These are phyloP conservation scores for Xestia rhomboidea DNA, from an alignment of 2,888 invertebrate genomes.

Conservation along the genomic window DNA sequence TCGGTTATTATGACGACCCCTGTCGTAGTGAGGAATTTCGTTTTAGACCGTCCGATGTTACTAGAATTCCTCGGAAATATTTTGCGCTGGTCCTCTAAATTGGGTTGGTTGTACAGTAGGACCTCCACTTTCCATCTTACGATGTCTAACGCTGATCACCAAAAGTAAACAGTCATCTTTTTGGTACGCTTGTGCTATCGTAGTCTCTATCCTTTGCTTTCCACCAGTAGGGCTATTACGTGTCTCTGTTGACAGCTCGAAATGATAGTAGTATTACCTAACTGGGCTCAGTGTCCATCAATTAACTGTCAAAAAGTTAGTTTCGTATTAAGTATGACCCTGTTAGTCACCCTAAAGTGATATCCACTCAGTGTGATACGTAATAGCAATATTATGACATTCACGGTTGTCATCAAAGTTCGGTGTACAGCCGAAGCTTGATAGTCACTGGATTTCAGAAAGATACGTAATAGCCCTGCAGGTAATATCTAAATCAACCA, in stretches of 20 bases:
- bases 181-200: background rate
- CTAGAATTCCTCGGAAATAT: constrained; percentile 17
- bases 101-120: background rate
- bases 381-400: too few relatives aligned
- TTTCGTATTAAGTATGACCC: too few relatives aligned
- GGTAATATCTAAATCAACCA: background rate
- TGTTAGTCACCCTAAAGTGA: too few relatives aligned
- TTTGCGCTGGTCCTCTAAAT: background rate
- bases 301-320: too few relatives aligned
- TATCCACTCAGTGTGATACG: too few relatives aligned
- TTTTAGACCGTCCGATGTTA: constrained; percentile 6
- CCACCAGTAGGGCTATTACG: too few relatives aligned
- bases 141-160: background rate
- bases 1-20: constrained; percentile 37
- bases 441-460: too few relatives aligned
- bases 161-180: background rate
- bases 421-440: background rate
- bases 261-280: too few relatives aligned
- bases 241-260: too few relatives aligned
- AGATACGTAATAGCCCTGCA: too few relatives aligned
- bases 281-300: too few relatives aligned
- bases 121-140: background rate
- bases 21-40: constrained; percentile 33
- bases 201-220: background rate
- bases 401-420: too few relatives aligned